A percentile compares a stretch with the other conserved stretches of the same genome.
Evolutionary conservation across 2,888 invertebrate species (phyloP).

Genomic region (Terebella lapidaria): DNA sequence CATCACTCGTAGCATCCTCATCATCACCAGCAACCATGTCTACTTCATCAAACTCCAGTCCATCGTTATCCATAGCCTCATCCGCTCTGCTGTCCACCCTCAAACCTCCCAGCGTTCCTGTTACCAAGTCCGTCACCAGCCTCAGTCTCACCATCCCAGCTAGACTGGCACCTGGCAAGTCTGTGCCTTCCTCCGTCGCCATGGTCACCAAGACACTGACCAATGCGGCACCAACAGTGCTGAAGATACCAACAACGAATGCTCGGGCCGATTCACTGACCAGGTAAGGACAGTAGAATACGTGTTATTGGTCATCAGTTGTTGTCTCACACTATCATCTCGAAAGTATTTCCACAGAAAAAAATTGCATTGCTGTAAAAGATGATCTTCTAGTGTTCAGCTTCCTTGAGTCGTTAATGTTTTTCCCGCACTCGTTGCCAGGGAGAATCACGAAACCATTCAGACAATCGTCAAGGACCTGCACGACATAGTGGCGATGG

Average conservation of each 20-base stretch:
- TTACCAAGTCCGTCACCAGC: background rate
- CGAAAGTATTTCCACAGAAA: no score
- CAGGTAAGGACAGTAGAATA: background rate
- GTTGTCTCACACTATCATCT: no score
- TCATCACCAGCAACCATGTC: background rate
- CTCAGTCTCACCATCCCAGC: background rate
- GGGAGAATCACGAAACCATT: slow-evolving; percentile 13
- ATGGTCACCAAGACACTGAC: background rate
- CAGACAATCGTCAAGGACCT: slow-evolving; percentile 13
- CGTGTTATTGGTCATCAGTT: no score
- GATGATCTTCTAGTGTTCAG: no score
- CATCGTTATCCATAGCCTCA: background rate
- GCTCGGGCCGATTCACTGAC: background rate
- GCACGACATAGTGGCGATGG: slow-evolving; percentile 16
- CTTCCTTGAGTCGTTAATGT: no score
- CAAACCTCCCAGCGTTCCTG: background rate
- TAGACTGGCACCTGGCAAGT: background rate
- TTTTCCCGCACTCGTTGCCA: background rate
- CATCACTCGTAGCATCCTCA: background rate
- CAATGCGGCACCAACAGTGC: background rate
- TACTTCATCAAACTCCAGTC: background rate
- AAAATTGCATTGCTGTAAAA: no score
- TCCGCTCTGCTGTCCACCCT: background rate
- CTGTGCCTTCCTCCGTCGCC: background rate
- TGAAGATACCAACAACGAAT: background rate